Percentiles rank a stretch among this genome's conserved stretches.
Conservation (phyloP, 2,113 vertebrate genomes). For the Empidonax alnorum region DNA sequence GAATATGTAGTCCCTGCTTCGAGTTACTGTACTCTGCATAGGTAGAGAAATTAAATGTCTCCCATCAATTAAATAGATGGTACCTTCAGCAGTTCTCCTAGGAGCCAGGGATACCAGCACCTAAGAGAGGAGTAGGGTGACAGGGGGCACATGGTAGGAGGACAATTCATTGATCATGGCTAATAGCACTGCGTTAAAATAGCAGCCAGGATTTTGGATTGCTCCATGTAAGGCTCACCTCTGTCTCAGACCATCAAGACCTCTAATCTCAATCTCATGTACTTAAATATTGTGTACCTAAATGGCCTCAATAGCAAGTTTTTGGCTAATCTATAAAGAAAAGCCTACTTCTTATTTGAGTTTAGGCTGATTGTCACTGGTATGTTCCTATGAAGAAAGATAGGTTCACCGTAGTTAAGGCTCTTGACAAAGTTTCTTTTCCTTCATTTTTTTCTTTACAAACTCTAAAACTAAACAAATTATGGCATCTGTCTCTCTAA, state of each 20-base stretch:
- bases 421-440: not conserved
- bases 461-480: not conserved
- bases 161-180: not conserved
- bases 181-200: not conserved
- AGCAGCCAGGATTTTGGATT: not conserved
- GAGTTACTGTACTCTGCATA: not conserved
- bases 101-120: not conserved
- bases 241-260: not conserved
- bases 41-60: not conserved
- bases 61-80: not conserved
- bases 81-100: not conserved
- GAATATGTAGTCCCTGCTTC: not conserved
- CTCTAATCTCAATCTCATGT: not conserved
- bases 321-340: not conserved
- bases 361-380: not conserved
- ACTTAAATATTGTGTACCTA: not conserved
- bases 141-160: not conserved
- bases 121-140: not conserved
- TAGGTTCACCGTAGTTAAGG: not conserved
- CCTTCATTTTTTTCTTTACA: not conserved
- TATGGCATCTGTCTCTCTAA: not conserved
- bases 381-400: not conserved
- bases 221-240: not conserved
- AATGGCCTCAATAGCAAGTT: not conserved
- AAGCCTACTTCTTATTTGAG: not conserved